Evolutionary conservation across 2,797 vertebrate genomes (phyloP), one percentile per base, ranked within the genome.

Genomic region (Pyrocephalus nanus): DNA sequence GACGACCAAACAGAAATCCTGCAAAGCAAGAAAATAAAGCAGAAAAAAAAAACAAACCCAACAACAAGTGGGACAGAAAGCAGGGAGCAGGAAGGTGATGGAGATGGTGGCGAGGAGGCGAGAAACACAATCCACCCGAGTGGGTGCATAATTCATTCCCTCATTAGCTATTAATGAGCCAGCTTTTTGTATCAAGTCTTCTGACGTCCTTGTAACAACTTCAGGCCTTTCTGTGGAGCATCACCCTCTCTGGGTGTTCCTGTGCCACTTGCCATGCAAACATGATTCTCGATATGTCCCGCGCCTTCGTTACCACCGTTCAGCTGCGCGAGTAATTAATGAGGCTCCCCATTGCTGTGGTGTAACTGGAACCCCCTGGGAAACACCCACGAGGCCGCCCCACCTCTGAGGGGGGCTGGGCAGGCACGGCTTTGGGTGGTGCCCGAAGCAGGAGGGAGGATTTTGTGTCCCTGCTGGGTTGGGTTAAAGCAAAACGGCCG

Each of bases 131-230:
- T 27, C 92, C 79, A 9, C 54, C 45, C 5, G 0, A 30, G 48
- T 4, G 60, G 91, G 93, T 94, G 26, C 95, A 97, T 97, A 96
- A 96, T 97, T 97, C 30, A 97, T 97, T 61, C 73, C 80, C 5
- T 50, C 88, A 92, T 97, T 96, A 96, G 95, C 70, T 85, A 96
- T 97, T 97, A 30, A 97, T 92, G 20, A 96, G 71, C 23, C 6
- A 1, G 91, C 88, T 94, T 89, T 96, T 97, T 96, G 96, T 97
- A 92, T 95, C 96, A 91, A 75, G 92, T 93, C 95, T 96, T 92
- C 87, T 2, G 6, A 96, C 94, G 67, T 47, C 90, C 92, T 94
- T 96, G 96, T 96, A 95, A 97, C 92, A 92, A 92, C 95, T 97
- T 96, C 91, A 94, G 89, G 87, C 95, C 93, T 95, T 96, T 96